These are phyloP conservation scores for Ephialtes manifestator DNA, from an alignment of 2,888 invertebrate species.

Conservation along the genomic window DNA sequence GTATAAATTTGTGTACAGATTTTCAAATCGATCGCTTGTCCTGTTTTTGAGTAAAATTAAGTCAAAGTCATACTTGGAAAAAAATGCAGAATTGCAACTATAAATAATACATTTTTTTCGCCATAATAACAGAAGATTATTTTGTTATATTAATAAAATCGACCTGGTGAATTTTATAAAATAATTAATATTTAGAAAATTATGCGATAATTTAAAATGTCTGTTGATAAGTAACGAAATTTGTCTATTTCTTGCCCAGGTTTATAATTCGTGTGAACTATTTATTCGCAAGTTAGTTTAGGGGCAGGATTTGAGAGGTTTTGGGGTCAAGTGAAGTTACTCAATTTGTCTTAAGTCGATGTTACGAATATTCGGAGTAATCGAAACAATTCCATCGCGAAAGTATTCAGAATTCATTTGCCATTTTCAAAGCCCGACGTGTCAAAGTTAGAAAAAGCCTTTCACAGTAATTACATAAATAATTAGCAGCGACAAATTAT, in stretches of 20 bases:
- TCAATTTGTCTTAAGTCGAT: not conserved
- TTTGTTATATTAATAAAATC: too few species aligned
- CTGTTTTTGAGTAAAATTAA: too few species aligned
- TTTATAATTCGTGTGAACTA: not conserved
- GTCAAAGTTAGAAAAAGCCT: constrained; percentile 3
- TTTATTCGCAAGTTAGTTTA: not conserved
- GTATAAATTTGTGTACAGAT: too few species aligned
- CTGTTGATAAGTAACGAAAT: not conserved
- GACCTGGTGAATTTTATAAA: not conserved
- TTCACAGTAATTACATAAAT: not conserved
- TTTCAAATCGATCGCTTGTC: too few species aligned
- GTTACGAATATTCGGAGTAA: not conserved
- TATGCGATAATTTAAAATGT: not conserved
- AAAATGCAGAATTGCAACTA: too few species aligned
- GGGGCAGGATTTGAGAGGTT: not conserved
- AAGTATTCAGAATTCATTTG: constrained; percentile 3
- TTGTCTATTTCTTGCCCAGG: too few species aligned
- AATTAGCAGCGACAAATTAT: not conserved
- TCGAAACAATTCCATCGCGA: not conserved
- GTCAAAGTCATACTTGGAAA: too few species aligned
- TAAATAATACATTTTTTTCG: too few species aligned
- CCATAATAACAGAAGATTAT: too few species aligned
- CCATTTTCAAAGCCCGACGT: constrained; percentile 59
- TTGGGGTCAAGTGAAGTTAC: not conserved
- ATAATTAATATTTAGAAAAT: not conserved